phyloP scores from a whole-genome alignment of 2,113 vertebrate genomes.

The Pristiophorus japonicus region DNA sequence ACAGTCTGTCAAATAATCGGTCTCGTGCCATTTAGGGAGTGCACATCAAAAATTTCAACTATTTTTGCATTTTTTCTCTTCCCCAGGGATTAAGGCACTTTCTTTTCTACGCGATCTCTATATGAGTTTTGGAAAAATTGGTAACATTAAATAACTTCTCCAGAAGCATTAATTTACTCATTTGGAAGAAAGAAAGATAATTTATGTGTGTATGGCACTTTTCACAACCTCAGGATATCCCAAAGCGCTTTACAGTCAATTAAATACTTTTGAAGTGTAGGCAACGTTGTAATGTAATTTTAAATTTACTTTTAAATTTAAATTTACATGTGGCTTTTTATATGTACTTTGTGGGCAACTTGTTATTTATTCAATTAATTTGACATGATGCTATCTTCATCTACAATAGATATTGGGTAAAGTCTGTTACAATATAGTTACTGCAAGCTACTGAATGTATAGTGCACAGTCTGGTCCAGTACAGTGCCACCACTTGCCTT shows the following conservation, averaged over 20 bases:
- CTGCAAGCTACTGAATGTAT: neutral
- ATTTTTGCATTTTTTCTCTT: neutral
- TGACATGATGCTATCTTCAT: no score
- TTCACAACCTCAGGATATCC: neutral
- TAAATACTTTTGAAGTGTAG: neutral
- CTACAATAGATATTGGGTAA: neutral
- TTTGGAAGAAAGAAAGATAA: neutral
- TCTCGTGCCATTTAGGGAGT: neutral
- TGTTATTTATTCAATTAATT: neutral
- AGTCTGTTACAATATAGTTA: neutral
- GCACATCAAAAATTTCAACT: neutral
- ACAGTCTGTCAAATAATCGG: constrained; percentile 15
- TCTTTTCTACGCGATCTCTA: neutral
- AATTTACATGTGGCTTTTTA: neutral
- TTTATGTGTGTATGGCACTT: no score
- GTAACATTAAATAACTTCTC: neutral
- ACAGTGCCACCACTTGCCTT: neutral
- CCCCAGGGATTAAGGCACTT: neutral
- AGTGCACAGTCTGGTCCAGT: neutral
- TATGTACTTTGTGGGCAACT: neutral
- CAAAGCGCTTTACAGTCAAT: neutral
- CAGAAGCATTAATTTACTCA: neutral
- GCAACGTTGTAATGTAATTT: neutral
- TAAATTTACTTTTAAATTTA: neutral
- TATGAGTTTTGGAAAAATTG: neutral